phyloP scores from a whole-genome alignment of 2,888 invertebrate species.

The Watsonalla binaria region DNA sequence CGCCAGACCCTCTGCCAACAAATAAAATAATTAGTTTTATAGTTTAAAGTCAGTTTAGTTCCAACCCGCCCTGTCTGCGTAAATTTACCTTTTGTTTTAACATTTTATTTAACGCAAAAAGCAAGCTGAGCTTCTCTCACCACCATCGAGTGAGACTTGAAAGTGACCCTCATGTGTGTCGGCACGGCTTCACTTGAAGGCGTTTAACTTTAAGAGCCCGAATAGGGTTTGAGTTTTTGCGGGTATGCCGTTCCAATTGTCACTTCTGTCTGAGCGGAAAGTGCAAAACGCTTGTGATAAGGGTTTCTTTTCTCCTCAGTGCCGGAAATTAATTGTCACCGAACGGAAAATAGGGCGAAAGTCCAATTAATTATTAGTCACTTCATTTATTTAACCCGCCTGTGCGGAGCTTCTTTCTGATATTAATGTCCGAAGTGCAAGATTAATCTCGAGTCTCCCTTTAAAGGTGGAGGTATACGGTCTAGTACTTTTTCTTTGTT shows the following conservation, averaged over 20 bases:
- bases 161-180: background rate
- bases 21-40: background rate
- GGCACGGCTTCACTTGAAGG: constrained; percentile 17
- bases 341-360: constrained; percentile 78
- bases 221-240: constrained; percentile 29
- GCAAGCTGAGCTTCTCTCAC: background rate
- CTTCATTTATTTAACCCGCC: constrained; percentile 76
- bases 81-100: background rate
- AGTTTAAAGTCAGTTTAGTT: background rate
- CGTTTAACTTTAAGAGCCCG: background rate
- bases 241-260: constrained; percentile 52
- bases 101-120: background rate
- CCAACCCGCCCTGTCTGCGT: background rate
- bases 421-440: constrained; percentile 66
- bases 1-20: background rate
- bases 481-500: constrained; percentile 23
- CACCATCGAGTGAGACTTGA: background rate
- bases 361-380: constrained; percentile 78
- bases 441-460: constrained; percentile 52
- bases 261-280: constrained; percentile 56
- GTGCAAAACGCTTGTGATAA: constrained; percentile 70
- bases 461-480: constrained; percentile 29
- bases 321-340: constrained; percentile 78
- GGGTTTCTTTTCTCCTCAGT: constrained; percentile 72
- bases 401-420: constrained; percentile 62